Evolutionary conservation across 2,888 invertebrate genomes (phyloP).

Genomic region (Agrotis clavis): DNA sequence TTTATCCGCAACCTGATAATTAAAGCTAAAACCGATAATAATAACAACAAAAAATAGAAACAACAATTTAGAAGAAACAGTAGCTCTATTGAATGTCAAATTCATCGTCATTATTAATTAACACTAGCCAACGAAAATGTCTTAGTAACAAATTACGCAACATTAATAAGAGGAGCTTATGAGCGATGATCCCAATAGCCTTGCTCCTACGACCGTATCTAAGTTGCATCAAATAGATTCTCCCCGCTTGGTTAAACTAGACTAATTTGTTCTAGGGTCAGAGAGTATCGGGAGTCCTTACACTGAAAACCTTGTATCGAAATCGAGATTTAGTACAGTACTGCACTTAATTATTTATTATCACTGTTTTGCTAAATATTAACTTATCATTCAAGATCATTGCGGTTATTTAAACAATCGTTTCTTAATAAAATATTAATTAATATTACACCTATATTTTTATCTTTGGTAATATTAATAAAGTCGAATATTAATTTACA

Average conservation of each 20-base stretch:
- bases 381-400: slow-evolving; percentile 64
- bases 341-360: slow-evolving; percentile 65
- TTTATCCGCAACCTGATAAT: slow-evolving; percentile 9
- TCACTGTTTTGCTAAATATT: slow-evolving; percentile 58
- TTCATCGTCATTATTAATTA: slow-evolving; percentile 33
- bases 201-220: slow-evolving; percentile 69
- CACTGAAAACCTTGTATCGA: slow-evolving; percentile 72
- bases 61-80: slow-evolving; percentile 13
- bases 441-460: slow-evolving; percentile 14
- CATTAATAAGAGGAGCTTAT: slow-evolving; percentile 41
- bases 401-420: slow-evolving; percentile 55
- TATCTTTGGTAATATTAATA: slow-evolving; percentile 7
- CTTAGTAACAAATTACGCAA: slow-evolving; percentile 56
- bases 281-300: slow-evolving; percentile 75
- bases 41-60: slow-evolving; percentile 4
- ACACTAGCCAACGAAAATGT: slow-evolving; percentile 23
- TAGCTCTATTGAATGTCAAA: slow-evolving; percentile 22
- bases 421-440: slow-evolving; percentile 23
- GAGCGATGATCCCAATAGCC: slow-evolving; percentile 66
- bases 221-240: slow-evolving; percentile 73
- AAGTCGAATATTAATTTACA: slow-evolving; percentile 8
- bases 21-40: slow-evolving; percentile 4
- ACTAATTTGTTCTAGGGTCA: slow-evolving; percentile 77
- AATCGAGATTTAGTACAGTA: slow-evolving; percentile 69
- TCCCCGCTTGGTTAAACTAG: slow-evolving; percentile 75